Conservation (phyloP, 2,797 vertebrate genomes). For the Garrulus glandarius region DNA sequence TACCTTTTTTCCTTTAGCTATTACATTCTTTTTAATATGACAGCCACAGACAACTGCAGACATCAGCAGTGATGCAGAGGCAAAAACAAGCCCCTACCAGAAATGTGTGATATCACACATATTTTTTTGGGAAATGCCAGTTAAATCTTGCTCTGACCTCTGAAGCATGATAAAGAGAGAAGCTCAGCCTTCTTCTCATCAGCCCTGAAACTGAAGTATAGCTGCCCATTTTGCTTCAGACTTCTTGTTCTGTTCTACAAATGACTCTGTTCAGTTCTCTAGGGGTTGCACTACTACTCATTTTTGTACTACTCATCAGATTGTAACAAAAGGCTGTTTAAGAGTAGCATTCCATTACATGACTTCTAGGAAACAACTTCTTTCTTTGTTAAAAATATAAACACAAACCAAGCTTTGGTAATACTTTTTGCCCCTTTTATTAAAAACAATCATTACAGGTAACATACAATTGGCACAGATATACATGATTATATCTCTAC, state of each 20-base stretch:
- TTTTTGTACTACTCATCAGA: background rate
- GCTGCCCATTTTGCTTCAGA: background rate
- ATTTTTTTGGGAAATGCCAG: background rate
- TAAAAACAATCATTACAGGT: slow-evolving; percentile 3
- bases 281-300: background rate
- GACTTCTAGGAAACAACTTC: background rate
- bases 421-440: slow-evolving; percentile 11
- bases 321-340: background rate
- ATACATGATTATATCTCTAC: background rate
- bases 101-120: background rate
- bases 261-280: background rate
- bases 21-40: background rate
- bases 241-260: background rate
- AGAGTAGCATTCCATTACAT: background rate
- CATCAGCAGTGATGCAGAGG: background rate
- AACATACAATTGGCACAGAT: background rate
- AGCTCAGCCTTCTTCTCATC: background rate
- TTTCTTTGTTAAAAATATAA: background rate
- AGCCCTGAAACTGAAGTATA: background rate
- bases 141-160: background rate
- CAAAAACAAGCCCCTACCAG: background rate
- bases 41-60: background rate
- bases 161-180: background rate
- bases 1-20: background rate
- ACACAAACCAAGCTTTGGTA: background rate